Conservation (phyloP, 1,140 invertebrate genomes). For the Tetragonula clypearis region DNA sequence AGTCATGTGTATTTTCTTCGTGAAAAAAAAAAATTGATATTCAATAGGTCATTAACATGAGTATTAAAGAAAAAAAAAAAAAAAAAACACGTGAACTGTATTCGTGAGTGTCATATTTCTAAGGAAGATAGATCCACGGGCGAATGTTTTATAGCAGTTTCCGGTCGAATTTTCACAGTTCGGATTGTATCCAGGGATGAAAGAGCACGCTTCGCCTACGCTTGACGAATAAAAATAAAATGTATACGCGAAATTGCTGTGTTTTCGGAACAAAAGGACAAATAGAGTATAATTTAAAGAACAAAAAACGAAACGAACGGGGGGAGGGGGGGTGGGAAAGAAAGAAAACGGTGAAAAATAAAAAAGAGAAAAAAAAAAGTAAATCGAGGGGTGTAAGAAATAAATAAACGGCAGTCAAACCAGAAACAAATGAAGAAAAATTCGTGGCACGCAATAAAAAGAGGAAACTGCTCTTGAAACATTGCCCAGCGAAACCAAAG, state of each 20-base stretch:
- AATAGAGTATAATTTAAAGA: constrained; percentile 12
- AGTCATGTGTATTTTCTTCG: constrained; percentile 82
- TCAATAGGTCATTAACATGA: constrained; percentile 78
- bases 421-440: neutral
- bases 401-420: neutral
- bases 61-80: constrained; percentile 73
- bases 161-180: constrained; percentile 69
- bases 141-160: constrained; percentile 81
- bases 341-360: neutral
- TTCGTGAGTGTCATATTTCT: constrained; percentile 82
- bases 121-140: constrained; percentile 81
- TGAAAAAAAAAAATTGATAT: constrained; percentile 74
- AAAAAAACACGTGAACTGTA: constrained; percentile 78
- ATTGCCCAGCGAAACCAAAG: constrained; percentile 82
- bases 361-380: constrained; percentile 17
- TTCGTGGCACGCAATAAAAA: constrained; percentile 46
- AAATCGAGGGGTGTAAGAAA: neutral
- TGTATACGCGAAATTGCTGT: neutral
- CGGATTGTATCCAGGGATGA: constrained; percentile 6
- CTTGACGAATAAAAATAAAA: neutral
- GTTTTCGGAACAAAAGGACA: constrained; percentile 2
- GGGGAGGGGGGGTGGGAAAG: too few species aligned
- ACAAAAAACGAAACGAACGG: too few species aligned
- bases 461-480: constrained; percentile 81
- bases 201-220: neutral